These are phyloP conservation scores for Phortica okadai DNA, from an alignment of 2,888 invertebrate genomes.

Conservation along the genomic window DNA sequence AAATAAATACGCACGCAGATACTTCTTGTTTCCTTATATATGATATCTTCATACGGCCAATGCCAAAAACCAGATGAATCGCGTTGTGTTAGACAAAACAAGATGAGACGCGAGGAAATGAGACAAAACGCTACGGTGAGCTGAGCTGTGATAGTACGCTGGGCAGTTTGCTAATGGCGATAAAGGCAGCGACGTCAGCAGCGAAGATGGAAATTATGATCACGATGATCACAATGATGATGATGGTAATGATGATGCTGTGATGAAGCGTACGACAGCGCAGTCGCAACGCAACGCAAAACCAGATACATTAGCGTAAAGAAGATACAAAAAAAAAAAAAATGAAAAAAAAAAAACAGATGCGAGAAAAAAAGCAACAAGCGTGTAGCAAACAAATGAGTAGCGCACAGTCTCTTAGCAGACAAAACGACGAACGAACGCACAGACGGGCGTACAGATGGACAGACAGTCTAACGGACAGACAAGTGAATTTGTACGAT, in stretches of 20 bases:
- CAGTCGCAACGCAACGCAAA: slow-evolving; percentile 36
- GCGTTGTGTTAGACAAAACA: not conserved
- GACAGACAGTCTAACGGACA: too few species aligned
- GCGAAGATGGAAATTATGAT: not conserved
- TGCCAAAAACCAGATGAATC: slow-evolving; percentile 41
- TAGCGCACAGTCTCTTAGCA: not conserved
- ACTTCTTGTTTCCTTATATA: slow-evolving; percentile 75
- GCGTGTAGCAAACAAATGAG: not conserved
- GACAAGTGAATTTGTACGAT: too few species aligned
- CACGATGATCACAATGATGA: not conserved
- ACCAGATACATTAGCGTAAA: not conserved
- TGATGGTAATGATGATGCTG: slow-evolving; percentile 1
- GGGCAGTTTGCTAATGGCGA: too few species aligned
- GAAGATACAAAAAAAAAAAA: not conserved
- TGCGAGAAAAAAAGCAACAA: not conserved
- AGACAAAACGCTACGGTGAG: slow-evolving; percentile 41
- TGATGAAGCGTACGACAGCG: slow-evolving; percentile 57
- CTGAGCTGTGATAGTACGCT: too few species aligned
- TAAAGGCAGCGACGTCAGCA: not conserved
- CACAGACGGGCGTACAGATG: too few species aligned
- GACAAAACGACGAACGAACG: too few species aligned
- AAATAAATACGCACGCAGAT: slow-evolving; percentile 70
- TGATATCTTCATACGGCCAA: slow-evolving; percentile 57
- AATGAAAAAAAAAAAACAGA: not conserved
- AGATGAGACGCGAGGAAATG: too few species aligned